Conservation (phyloP, 2,113 vertebrate genomes). For the Hippolais icterina region DNA sequence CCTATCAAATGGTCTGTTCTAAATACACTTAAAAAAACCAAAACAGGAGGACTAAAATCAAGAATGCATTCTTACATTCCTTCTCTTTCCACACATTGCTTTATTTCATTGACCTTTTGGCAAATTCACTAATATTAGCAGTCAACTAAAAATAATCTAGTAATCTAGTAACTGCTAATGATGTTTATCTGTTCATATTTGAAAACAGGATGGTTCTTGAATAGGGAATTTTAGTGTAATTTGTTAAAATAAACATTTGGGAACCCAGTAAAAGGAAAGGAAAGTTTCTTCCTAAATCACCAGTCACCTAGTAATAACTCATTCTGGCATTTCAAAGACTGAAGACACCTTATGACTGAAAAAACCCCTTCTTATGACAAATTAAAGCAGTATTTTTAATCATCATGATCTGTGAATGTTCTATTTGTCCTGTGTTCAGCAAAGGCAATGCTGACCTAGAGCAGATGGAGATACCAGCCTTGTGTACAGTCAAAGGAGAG, state of each 20-base stretch:
- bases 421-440: neutral
- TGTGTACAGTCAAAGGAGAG: neutral
- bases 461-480: neutral
- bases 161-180: neutral
- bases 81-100: neutral
- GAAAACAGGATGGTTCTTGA: neutral
- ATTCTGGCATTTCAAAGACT: neutral
- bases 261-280: neutral
- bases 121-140: neutral
- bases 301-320: neutral
- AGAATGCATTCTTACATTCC: neutral
- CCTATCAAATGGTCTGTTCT: neutral
- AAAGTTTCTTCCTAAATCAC: neutral
- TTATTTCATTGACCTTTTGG: neutral
- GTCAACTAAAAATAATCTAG: neutral
- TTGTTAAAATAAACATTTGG: neutral
- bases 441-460: neutral
- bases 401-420: neutral
- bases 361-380: neutral
- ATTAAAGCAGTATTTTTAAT: neutral
- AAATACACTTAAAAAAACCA: neutral
- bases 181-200: neutral
- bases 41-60: neutral
- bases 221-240: neutral
- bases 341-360: neutral